A percentile compares a stretch with the other conserved stretches of the same genome.
Evolutionary conservation across 2,888 invertebrate species (phyloP).

Genomic region (Ennomos quercinarius): DNA sequence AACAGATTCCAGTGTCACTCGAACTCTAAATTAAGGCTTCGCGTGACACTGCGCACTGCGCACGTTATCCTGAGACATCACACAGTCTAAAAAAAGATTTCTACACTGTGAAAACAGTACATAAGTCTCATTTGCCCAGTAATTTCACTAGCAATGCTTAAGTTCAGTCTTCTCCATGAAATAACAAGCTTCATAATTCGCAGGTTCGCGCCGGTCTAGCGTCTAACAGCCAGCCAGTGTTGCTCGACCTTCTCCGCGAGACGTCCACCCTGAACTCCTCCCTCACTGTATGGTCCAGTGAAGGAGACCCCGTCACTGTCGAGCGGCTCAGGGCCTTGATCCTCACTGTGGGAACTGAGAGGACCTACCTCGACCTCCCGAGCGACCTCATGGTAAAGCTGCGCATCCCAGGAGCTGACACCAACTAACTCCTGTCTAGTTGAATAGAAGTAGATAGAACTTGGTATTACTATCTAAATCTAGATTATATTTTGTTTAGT

Average conservation of each 20-base stretch:
- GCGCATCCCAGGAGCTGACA: slow-evolving; percentile 69
- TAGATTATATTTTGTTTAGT: slow-evolving; percentile 8
- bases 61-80: no score
- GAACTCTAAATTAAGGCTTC: no score
- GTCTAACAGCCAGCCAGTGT: slow-evolving; percentile 86
- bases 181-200: neutral
- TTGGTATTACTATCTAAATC: slow-evolving; percentile 5
- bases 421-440: slow-evolving; percentile 32
- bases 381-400: slow-evolving; percentile 82
- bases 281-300: slow-evolving; percentile 92
- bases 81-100: no score
- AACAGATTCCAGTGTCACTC: no score
- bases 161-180: no score
- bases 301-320: slow-evolving; percentile 88
- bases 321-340: slow-evolving; percentile 88
- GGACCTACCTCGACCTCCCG: slow-evolving; percentile 92
- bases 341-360: slow-evolving; percentile 87
- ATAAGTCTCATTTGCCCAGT: no score
- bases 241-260: slow-evolving; percentile 86
- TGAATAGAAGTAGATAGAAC: neutral
- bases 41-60: no score
- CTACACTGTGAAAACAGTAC: no score
- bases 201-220: slow-evolving; percentile 83
- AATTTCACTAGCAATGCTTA: no score
- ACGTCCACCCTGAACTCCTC: slow-evolving; percentile 84